These are phyloP conservation scores for Cebus imitator DNA, from an alignment of 2,113 vertebrate species.

Conservation along the genomic window DNA sequence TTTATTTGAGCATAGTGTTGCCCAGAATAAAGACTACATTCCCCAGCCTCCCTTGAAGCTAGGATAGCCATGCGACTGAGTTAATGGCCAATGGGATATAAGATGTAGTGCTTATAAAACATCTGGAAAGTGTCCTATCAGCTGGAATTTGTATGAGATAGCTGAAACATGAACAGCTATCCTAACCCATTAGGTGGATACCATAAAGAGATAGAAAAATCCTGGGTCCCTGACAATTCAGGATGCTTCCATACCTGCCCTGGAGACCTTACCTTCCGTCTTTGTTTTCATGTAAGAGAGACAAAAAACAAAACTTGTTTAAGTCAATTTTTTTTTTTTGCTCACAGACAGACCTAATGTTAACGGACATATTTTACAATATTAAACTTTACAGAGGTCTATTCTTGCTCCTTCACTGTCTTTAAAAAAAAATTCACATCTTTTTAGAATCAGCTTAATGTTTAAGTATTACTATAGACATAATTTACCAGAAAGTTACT, in stretches of 20 bases:
- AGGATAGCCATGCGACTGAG: background rate
- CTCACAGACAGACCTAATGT: background rate
- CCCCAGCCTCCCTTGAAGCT: background rate
- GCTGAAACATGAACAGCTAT: background rate
- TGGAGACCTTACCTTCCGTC: background rate
- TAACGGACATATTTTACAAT: conserved; percentile 7
- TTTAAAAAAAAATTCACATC: background rate
- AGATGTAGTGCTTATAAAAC: background rate
- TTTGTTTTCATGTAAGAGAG: background rate
- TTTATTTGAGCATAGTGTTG: background rate
- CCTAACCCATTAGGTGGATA: background rate
- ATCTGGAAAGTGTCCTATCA: background rate
- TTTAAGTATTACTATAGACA: background rate
- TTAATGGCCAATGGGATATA: background rate
- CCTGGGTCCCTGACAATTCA: background rate
- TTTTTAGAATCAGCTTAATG: conserved; percentile 29
- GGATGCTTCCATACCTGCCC: background rate
- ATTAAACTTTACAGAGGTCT: background rate
- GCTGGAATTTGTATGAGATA: background rate
- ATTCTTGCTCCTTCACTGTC: background rate
- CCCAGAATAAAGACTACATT: conserved; percentile 29
- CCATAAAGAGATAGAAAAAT: background rate
- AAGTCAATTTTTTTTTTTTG: conserved; percentile 1
- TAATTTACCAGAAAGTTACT: conserved; percentile 7
- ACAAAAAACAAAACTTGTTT: background rate